A percentile compares a stretch with the other conserved stretches of the same genome.
phyloP scores from a whole-genome alignment of 2,797 vertebrate genomes.

The Acrossocheilus wenchowensis region DNA sequence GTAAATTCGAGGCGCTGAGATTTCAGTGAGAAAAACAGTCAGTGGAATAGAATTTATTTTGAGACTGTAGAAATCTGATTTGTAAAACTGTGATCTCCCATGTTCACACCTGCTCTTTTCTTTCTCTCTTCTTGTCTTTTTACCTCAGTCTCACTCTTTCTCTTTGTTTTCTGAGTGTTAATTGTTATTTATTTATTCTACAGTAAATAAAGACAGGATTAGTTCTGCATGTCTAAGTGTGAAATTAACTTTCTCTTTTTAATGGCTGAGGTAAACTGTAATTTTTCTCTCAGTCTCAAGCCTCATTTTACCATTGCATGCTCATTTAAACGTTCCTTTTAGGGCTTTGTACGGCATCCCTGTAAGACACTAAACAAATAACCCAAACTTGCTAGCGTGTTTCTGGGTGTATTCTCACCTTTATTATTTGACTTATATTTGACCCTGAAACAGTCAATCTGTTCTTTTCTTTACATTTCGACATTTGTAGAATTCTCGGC shows the following conservation, averaged over 20 bases:
- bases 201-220: conserved; percentile 51
- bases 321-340: conserved; percentile 32
- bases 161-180: conserved; percentile 40
- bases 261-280: conserved; percentile 27
- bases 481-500: neutral
- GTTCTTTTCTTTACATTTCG: neutral
- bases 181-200: conserved; percentile 53
- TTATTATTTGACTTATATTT: neutral
- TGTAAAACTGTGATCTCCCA: conserved; percentile 27
- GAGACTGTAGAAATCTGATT: conserved; percentile 45
- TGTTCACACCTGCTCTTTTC: conserved; percentile 32
- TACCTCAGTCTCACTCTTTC: neutral
- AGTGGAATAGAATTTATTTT: conserved; percentile 41
- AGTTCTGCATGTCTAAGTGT: conserved; percentile 48
- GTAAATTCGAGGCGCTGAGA: neutral
- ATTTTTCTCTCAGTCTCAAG: conserved; percentile 36
- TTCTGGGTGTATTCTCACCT: conserved; percentile 3
- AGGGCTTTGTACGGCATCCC: conserved; percentile 6
- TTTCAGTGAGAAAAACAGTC: neutral
- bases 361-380: conserved; percentile 30
- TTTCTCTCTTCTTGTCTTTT: conserved; percentile 14
- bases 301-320: conserved; percentile 39
- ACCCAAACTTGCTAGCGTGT: neutral
- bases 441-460: neutral
- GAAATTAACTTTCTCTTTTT: conserved; percentile 42